phyloP scores from a whole-genome alignment of 2,797 vertebrate genomes.

The Urocyon cinereoargenteus region DNA sequence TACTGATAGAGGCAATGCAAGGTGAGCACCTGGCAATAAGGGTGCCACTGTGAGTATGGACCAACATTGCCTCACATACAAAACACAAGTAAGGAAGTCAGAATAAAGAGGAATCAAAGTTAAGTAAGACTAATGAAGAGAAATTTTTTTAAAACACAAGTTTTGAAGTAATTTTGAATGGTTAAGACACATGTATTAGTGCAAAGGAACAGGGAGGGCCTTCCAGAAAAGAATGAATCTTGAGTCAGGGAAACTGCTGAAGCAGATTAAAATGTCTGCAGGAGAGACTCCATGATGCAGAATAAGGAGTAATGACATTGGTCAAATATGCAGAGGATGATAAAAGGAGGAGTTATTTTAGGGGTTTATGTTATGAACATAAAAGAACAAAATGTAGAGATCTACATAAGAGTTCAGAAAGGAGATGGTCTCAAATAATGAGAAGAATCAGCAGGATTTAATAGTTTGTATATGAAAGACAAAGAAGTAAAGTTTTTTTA shows the following conservation, averaged over 20 bases:
- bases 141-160: not conserved
- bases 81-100: not conserved
- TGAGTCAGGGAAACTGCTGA: not conserved
- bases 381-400: slow-evolving; percentile 16
- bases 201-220: not conserved
- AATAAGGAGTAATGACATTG: not conserved
- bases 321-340: not conserved
- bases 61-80: not conserved
- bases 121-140: not conserved
- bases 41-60: not conserved
- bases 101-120: not conserved
- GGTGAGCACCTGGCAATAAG: not conserved
- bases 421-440: not conserved
- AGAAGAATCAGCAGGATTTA: not conserved
- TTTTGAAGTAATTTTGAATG: slow-evolving; percentile 5
- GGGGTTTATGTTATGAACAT: not conserved
- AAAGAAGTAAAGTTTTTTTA: not conserved
- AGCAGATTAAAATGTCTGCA: not conserved
- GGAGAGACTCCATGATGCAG: not conserved
- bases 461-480: not conserved
- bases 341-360: not conserved
- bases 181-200: not conserved
- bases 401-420: not conserved
- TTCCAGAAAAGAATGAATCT: not conserved
- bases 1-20: not conserved